Evolutionary conservation across 1,140 invertebrate species (phyloP).

Genomic region (Thaumetopoea pityocampa): DNA sequence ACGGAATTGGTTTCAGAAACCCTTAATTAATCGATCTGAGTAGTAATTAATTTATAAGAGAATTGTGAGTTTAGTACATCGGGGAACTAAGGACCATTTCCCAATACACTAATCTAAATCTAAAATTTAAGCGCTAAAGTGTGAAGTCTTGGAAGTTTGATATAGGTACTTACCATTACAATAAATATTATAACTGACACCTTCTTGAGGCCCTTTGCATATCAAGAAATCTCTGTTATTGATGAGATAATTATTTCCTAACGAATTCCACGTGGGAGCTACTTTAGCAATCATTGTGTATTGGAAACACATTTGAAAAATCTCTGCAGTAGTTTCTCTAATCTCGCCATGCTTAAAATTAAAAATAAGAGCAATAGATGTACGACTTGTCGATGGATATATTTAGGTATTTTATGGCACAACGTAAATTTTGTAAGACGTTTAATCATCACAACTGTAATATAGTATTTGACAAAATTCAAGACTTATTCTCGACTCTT

Average conservation of each 20-base stretch:
- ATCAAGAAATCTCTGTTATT: constrained; percentile 67
- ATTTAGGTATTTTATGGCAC: constrained; percentile 14
- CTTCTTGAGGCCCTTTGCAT: constrained; percentile 44
- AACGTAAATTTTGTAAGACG: too few relatives aligned
- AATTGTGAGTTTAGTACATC: too few relatives aligned
- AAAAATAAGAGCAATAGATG: constrained; percentile 3
- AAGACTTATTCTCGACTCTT: too few relatives aligned
- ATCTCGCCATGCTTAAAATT: constrained; percentile 49
- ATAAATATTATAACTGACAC: constrained; percentile 45
- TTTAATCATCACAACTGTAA: too few relatives aligned
- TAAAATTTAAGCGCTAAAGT: too few relatives aligned
- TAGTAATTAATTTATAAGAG: too few relatives aligned
- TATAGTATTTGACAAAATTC: too few relatives aligned
- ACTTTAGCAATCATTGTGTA: constrained; percentile 67
- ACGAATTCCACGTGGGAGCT: constrained; percentile 67
- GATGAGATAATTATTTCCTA: constrained; percentile 56
- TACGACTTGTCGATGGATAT: not conserved
- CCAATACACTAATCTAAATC: too few relatives aligned
- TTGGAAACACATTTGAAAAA: constrained; percentile 59
- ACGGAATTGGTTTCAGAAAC: too few relatives aligned
- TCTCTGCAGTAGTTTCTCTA: constrained; percentile 34
- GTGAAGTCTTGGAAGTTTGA: too few relatives aligned
- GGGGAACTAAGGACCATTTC: too few relatives aligned
- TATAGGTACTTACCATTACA: constrained; percentile 57
- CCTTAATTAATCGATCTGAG: too few relatives aligned